Evolutionary conservation across 2,888 invertebrate genomes (phyloP).

Genomic region (Platycheirus albimanus): DNA sequence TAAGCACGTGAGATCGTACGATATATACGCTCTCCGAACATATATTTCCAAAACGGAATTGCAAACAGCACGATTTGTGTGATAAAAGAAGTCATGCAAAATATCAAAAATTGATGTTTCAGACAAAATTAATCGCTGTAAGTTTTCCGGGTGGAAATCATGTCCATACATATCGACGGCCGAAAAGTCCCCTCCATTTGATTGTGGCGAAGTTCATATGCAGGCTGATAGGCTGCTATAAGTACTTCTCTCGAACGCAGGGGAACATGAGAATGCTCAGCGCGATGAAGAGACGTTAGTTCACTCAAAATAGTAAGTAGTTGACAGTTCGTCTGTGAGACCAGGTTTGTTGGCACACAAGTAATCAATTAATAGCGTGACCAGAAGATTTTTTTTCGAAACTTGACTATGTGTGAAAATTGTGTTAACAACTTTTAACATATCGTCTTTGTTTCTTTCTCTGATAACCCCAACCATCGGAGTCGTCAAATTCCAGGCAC

Average conservation of each 20-base stretch:
- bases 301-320: constrained; percentile 95
- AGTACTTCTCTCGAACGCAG: constrained; percentile 87
- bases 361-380: constrained; percentile 95
- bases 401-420: constrained; percentile 97
- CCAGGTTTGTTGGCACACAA: constrained; percentile 97
- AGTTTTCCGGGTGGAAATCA: constrained; percentile 98
- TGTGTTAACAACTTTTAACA: constrained; percentile 92
- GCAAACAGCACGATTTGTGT: constrained; percentile 93
- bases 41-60: constrained; percentile 98
- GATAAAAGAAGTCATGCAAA: constrained; percentile 98
- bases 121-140: constrained; percentile 97
- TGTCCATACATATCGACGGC: constrained; percentile 99
- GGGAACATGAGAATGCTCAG: constrained; percentile 93
- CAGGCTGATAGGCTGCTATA: constrained; percentile 98
- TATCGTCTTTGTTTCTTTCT: constrained; percentile 95
- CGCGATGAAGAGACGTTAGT: constrained; percentile 94
- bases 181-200: constrained; percentile 99
- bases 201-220: constrained; percentile 98
- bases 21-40: constrained; percentile 96
- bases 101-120: constrained; percentile 99
- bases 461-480: constrained; percentile 94
- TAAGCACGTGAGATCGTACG: constrained; percentile 95
- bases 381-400: constrained; percentile 93
- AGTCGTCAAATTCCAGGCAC: too few species aligned
- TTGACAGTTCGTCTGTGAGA: constrained; percentile 95